Evolutionary conservation across 1,140 invertebrate species (phyloP).

Genomic region (Drosophila littoralis): DNA sequence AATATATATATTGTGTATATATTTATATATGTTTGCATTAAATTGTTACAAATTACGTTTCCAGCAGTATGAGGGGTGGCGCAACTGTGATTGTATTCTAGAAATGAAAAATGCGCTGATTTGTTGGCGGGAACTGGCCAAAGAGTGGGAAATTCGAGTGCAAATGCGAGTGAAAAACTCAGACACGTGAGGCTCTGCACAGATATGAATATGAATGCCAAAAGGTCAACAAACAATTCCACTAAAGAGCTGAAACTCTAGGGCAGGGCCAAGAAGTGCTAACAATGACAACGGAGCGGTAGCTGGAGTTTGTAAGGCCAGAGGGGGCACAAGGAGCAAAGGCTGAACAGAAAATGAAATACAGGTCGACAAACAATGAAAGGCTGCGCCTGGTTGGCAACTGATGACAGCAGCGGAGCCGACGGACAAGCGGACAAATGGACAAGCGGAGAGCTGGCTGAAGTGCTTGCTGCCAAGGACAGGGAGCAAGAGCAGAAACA

Average conservation of each 20-base stretch:
- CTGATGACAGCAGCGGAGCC: constrained; percentile 43
- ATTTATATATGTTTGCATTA: constrained; percentile 38
- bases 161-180: not conserved
- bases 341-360: constrained; percentile 38
- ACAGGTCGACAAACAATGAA: constrained; percentile 49
- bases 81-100: not conserved
- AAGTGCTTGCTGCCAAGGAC: constrained; percentile 36
- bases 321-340: constrained; percentile 9
- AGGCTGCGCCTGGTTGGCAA: constrained; percentile 44
- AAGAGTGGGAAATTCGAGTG: constrained; percentile 7
- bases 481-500: constrained; percentile 1
- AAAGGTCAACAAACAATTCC: constrained; percentile 54
- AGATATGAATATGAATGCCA: constrained; percentile 52
- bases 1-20: constrained; percentile 29
- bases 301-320: not conserved
- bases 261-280: constrained; percentile 6
- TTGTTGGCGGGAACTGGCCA: not conserved
- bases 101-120: constrained; percentile 24
- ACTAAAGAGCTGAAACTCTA: constrained; percentile 25
- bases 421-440: constrained; percentile 7
- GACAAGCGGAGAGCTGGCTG: not conserved
- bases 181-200: not conserved
- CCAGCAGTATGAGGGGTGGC: not conserved
- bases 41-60: constrained; percentile 36
- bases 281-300: constrained; percentile 7